Conservation (phyloP, 2,888 invertebrate species). For the Polymixis flavicincta region DNA sequence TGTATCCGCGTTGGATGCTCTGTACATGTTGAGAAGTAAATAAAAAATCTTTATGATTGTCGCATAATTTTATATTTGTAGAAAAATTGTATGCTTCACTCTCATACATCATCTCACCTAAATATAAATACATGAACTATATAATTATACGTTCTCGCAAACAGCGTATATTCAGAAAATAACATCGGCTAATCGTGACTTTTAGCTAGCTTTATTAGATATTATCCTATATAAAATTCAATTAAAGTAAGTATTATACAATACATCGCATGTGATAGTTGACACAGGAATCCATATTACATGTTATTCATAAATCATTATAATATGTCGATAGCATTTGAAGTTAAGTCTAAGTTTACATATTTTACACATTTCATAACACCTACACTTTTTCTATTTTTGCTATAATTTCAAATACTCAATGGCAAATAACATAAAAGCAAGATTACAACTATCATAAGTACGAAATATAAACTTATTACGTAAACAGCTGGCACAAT, state of each 20-base stretch:
- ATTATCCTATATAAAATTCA: conserved; percentile 82
- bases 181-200: conserved; percentile 89
- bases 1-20: neutral
- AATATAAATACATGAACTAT: conserved; percentile 88
- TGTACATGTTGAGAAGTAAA: conserved; percentile 45
- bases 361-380: conserved; percentile 84
- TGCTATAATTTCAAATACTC: conserved; percentile 87
- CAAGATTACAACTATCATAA: conserved; percentile 87
- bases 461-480: conserved; percentile 88
- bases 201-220: conserved; percentile 87
- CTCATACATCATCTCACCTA: conserved; percentile 85
- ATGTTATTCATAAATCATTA: conserved; percentile 75
- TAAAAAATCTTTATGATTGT: conserved; percentile 75
- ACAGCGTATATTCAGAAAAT: conserved; percentile 89
- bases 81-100: conserved; percentile 89
- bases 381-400: conserved; percentile 81
- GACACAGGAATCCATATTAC: conserved; percentile 77
- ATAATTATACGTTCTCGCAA: conserved; percentile 80
- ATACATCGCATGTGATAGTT: conserved; percentile 77
- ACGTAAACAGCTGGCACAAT: conserved; percentile 89
- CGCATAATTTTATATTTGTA: conserved; percentile 90
- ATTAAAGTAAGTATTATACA: conserved; percentile 85
- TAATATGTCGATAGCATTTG: conserved; percentile 72
- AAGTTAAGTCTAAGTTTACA: conserved; percentile 82
- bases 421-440: conserved; percentile 86